Evolutionary conservation across 2,888 invertebrate genomes (phyloP), one percentile per base, ranked within the genome.

Genomic region (Spodoptera littoralis): DNA sequence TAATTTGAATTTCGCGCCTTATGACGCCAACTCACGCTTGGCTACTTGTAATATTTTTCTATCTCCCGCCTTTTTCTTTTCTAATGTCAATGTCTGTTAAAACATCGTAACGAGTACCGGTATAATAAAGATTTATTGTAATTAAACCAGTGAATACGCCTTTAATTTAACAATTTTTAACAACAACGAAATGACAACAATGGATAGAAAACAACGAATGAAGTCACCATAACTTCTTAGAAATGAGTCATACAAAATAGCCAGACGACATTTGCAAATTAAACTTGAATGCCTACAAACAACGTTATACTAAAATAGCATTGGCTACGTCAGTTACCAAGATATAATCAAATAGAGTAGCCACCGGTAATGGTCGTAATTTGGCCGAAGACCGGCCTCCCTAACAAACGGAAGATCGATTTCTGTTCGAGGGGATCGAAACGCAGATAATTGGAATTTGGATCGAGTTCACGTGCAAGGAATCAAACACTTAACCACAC

Each of bases 361-460:
- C 69, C 66, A 58, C 42, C 65, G 55, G 61, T 79, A 79, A 75
- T 77, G 61, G 70, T 62, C 63, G 70, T 73, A 73, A 79, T 79
- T 79, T 75, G 69, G 56, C 48, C 63, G 58, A 66, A 60, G 63
- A 67, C 69, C 60, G 65, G 54, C 54, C 63, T 53, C 56, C 69
- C 65, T 81, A 84, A 81, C 84, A 83, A 83, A 79, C 80, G 71
- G 69, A 69, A 79, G 78, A 84, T 83, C 81, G 73, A 81, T 83
- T 81, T 75, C 84, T 75, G 77, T 77, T 73, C 76, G 74, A 80
- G 76, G 62, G 67, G 73, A 73, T 73, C 70, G 73, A 70, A 74
- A 73, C 71, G 72, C 74, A 67, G 74, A 72, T 85, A 84, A 84
- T 85, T 84, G 85, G 81, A 85, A 83, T 85, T 83, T 84, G 73